Evolutionary conservation across 2,888 invertebrate genomes (phyloP).

Genomic region (Scaptomyza caliginosa): DNA sequence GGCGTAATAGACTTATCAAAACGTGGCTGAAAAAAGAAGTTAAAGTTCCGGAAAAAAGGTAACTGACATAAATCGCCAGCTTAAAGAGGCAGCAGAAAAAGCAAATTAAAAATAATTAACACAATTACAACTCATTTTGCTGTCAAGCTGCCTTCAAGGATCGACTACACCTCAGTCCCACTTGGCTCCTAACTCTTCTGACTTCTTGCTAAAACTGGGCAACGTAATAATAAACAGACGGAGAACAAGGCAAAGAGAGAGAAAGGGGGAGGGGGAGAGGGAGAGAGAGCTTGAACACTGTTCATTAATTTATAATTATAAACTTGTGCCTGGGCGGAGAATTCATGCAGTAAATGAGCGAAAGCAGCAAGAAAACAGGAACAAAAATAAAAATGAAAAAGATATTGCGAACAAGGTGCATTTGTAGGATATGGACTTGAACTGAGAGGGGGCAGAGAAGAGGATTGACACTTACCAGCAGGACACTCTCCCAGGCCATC

Average conservation of each 20-base stretch:
- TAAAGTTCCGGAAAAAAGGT: constrained; percentile 52
- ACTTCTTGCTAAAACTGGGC: constrained; percentile 2
- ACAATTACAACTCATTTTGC: constrained; percentile 67
- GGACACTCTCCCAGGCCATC: constrained; percentile 95
- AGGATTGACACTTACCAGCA: constrained; percentile 86
- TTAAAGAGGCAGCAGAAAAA: constrained; percentile 57
- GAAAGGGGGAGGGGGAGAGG: background rate
- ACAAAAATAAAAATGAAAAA: constrained; percentile 5
- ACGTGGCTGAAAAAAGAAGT: constrained; percentile 5
- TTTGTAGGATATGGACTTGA: background rate
- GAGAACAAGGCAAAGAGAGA: constrained; percentile 3
- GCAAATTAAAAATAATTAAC: constrained; percentile 69
- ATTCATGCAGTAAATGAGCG: constrained; percentile 37
- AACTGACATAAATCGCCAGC: constrained; percentile 59
- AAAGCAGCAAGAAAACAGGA: constrained; percentile 18
- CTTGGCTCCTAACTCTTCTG: constrained; percentile 3
- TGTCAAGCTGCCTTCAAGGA: constrained; percentile 57
- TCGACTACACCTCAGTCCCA: constrained; percentile 19
- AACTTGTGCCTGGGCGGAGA: constrained; percentile 64
- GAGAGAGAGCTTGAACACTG: constrained; percentile 41
- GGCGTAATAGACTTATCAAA: constrained; percentile 22
- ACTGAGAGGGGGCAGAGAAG: too few species aligned
- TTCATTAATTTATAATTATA: constrained; percentile 76
- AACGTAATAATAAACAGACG: constrained; percentile 1
- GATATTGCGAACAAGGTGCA: constrained; percentile 17